Evolutionary conservation across 2,113 vertebrate genomes (phyloP), one percentile per base, ranked within the genome.

Genomic region (Pedionomus torquatus): DNA sequence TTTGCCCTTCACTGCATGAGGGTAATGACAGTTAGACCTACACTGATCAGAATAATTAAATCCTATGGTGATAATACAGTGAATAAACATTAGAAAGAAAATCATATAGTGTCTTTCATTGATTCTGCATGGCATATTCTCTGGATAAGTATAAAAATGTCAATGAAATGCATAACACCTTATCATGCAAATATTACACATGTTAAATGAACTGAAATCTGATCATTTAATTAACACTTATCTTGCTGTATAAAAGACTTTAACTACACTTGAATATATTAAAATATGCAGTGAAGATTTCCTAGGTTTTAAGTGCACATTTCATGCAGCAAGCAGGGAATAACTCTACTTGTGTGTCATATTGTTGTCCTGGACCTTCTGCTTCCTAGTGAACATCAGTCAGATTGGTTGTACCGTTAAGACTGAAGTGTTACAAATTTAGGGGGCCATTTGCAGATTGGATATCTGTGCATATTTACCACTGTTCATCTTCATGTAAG

Each of bases 201-300:
- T 49, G 37, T 58, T 82, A 79, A 90, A 76, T 91, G 83, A 96
- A 93, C 74, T 54, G 90, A 89, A 92, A 93, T 84, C 87, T 10
- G 41, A 96, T 95, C 30, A 79, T 91, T 97, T 97, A 91, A 84
- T 91, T 97, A 85, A 94, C 68, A 95, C 79, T 95, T 96, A 86
- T 66, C 46, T 81, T 91, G 77, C 75, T 87, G 31, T 94, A 49
- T 46, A 68, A 90, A 95, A 93, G 44, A 83, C 39, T 89, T 57
- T 51, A 82, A 78, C 57, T 94, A 49, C 83, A 83, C 95, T 94
- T 94, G 79, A 92, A 71, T 74, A 69, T 87, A 90, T 90, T 96
- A 91, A 94, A 97, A 93, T 80, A 89, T 79, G 80, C 46, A 69
- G 35, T 58, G 87, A 93, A 35, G 24, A 86, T 44, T 70, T 68